Evolutionary conservation across 2,888 invertebrate species (phyloP).

Genomic region (Macrophya alboannulata): DNA sequence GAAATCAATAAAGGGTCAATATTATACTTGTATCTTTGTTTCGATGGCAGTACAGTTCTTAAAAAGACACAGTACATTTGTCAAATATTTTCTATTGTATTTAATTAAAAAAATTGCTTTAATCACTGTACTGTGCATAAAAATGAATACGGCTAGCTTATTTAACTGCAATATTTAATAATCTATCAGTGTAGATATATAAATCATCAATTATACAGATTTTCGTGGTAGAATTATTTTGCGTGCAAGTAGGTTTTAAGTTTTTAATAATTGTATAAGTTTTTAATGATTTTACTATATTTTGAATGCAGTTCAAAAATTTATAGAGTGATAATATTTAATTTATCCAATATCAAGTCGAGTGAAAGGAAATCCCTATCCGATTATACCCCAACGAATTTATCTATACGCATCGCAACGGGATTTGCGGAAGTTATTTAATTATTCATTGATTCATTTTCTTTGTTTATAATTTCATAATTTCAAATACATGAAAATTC

Average conservation of each 20-base stretch:
- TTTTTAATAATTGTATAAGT: neutral
- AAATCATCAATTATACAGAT: neutral
- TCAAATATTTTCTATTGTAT: constrained; percentile 1
- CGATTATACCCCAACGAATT: neutral
- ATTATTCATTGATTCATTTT: neutral
- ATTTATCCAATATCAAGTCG: neutral
- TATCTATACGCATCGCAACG: neutral
- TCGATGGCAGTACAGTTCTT: neutral
- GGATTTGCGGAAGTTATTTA: neutral
- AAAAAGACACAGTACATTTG: neutral
- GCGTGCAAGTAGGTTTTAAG: neutral
- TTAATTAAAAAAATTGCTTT: neutral
- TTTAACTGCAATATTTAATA: too few relatives aligned
- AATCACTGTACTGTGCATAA: too few relatives aligned
- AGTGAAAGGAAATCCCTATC: neutral
- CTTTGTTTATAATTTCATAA: neutral
- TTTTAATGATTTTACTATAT: neutral
- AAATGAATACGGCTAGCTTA: too few relatives aligned
- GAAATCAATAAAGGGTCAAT: neutral
- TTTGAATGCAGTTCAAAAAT: neutral
- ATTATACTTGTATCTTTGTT: neutral
- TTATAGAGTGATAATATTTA: neutral
- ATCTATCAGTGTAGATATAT: too few relatives aligned
- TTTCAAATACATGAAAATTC: too few relatives aligned
- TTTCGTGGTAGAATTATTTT: neutral